Evolutionary conservation across 2,113 vertebrate species (phyloP), one percentile per base, ranked within the genome.

Genomic region (Proterorhinus semilunaris): DNA sequence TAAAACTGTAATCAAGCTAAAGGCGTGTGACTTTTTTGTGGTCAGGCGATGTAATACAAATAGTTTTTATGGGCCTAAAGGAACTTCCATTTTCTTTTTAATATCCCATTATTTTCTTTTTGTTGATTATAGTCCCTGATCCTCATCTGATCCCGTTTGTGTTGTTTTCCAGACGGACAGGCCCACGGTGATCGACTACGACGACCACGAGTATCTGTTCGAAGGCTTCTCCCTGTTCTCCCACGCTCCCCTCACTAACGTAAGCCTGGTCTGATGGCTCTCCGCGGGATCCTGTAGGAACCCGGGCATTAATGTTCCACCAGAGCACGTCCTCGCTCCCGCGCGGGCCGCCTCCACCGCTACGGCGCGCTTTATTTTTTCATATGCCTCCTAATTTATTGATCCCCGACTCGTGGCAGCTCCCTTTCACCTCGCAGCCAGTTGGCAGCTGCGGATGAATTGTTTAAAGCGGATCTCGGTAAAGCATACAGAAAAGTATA

Each of bases 171-270:
- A 99, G 98, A 99, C 98, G 0, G 98, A 99, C 88, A 85, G 97
- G 70, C 98, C 98, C 10, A 99, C 98, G 2, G 98, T 98, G 80
- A 94, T 99, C 63, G 97, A 99, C 77, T 99, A 99, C 42, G 98
- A 99, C 50, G 98, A 99, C 86, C 98, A 99, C 2, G 98, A 99
- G 79, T 99, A 99, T 74, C 96, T 99, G 86, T 99, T 99, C 70
- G 98, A 99, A 89, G 98, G 98, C 7, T 99, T 99, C 91, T 99
- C 97, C 3, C 94, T 99, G 82, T 98, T 98, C 91, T 94, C 96
- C n/a, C 98, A 99, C 44, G 93, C 93, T 1, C 95, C 96, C 0
- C 93, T 99, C 59, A 96, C 93, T 36, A 97, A 92, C 0, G 98
- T 99, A 93, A 96, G 96, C 86, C 51, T 42, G 10, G 48, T 46